Evolutionary conservation across 2,797 vertebrate genomes (phyloP).

Genomic region (Cyprinodon diabolis): DNA sequence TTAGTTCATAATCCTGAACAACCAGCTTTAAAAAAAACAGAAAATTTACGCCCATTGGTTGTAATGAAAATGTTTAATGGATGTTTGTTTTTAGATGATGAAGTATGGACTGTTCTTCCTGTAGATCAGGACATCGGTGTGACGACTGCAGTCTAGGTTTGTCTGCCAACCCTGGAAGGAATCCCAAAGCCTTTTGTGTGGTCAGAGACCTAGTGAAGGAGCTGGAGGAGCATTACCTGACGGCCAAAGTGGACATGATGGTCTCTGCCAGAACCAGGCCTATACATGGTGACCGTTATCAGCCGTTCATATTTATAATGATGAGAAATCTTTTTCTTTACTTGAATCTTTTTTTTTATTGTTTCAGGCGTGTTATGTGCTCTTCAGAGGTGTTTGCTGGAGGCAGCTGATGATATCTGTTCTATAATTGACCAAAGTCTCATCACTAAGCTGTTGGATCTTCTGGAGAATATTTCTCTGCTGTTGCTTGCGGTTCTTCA

Average conservation of each 20-base stretch:
- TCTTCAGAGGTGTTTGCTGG: constrained; percentile 86
- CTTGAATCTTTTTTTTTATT: constrained; percentile 4
- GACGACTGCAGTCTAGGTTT: constrained; percentile 45
- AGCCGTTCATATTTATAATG: background rate
- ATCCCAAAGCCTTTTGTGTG: constrained; percentile 50
- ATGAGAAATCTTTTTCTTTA: background rate
- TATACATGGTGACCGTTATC: constrained; percentile 79
- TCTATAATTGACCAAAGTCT: constrained; percentile 58
- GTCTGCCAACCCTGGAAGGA: background rate
- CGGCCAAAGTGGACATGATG: constrained; percentile 83
- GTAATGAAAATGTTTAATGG: background rate
- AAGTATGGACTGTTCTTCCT: background rate
- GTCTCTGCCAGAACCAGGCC: constrained; percentile 82
- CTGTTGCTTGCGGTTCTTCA: constrained; percentile 85
- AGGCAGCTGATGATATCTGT: constrained; percentile 65
- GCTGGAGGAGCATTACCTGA: constrained; percentile 80
- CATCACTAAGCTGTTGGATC: constrained; percentile 66
- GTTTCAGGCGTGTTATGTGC: constrained; percentile 83
- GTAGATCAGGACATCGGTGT: constrained; percentile 51
- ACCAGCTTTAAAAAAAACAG: no score
- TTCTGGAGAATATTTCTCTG: constrained; percentile 81
- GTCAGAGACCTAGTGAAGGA: constrained; percentile 76
- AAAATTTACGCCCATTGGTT: no score
- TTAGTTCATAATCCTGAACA: no score
- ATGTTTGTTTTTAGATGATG: background rate